Base-by-base conservation (phyloP, 2,113 vertebrate genomes). In the Sitta europaea region DNA sequence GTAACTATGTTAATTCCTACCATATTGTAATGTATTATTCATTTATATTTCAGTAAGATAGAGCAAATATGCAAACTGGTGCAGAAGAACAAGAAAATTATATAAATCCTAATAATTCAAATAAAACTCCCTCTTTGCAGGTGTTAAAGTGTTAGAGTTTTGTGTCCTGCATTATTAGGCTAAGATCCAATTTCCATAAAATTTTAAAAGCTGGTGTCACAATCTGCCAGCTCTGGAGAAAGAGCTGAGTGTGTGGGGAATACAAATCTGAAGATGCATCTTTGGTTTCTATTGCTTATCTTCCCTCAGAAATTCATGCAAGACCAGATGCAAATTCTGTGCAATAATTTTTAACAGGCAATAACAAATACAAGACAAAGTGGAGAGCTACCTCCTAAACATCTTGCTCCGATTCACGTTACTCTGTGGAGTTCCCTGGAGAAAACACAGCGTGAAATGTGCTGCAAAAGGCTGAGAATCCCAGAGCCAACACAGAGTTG, bases 101-200 rank as follows among this genome's bases (percentile, higher is more conserved):
- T 75, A 90, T 91, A 94, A 96, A 94, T 97, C 88, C 72, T 74
- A 90, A 88, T 87, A 93, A 97, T 96, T 95, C 81, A 79, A 85
- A 85, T 94, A 81, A 89, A 84, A n/a, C 14, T 38, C 48, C 33
- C 48, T 51, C 59, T 81, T 63, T 93, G 90, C 92, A 95, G 92
- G 91, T 97, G 96, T 92, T 93, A 40, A 86, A 94, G 55, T 35
- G 65, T 82, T 81, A 80, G 51, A 85, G 19, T 87, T 95, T 94
- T 4, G 47, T 54, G 33, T 96, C 70, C 90, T 83, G 82, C 54
- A 21, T 91, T 94, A 92, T 94, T 90, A 92, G 88, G 79, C 90
- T 35, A n/a, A 73, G 48, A 91, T 83, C 91, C 68, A 84, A 94
- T 92, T 81, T 89, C 89, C 79, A 94, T 92, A 66, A 88, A 70